Evolutionary conservation across 2,113 vertebrate genomes (phyloP), one percentile per base, ranked within the genome.

Genomic region (Pleuronectes platessa): DNA sequence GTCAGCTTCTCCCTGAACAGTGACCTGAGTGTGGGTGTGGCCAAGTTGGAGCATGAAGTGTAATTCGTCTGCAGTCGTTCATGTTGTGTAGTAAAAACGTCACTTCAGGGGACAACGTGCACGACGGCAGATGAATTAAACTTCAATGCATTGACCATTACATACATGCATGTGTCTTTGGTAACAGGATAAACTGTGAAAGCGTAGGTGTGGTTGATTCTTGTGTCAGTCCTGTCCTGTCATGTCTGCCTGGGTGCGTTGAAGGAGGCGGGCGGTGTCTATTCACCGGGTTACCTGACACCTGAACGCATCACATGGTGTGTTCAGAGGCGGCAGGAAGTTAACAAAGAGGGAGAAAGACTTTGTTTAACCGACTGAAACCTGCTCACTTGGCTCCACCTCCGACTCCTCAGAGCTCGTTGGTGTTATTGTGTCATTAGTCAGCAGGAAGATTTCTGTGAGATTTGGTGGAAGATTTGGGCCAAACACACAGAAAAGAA

Each of bases 251-350:
- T 58, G 76, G 78, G 75, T 68, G 84, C 82, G 68, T 59, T 71
- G 3, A 20, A 61, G 56, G 31, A 61, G 35, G 60, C 6, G 69
- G 73, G 71, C 47, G 67, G 60, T 20, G 40, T 56, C 26, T 47
- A 5, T 62, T 71, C 62, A 60, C 24, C 0, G 1, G 35, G 78
- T 72, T 40, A 90, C 61, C 71, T 68, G 88, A 90, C 62, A 86
- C 87, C 78, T 53, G 61, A 68, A 66, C 67, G 55, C 55, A 49
- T 56, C 47, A 51, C 47, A 51, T 51, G 47, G 47, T 42, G 40
- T 13, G 66, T 5, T 73, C 68, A 61, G 9, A 64, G 51, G 15
- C 14, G 60, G 23, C 35, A 35, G 37, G 49, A 24, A 14, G 7
- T 47, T 18, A 71, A 51, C 37, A 20, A 21, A 67, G 61, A 67